These are phyloP conservation scores for Pao palembangensis DNA, from an alignment of 2,113 vertebrate genomes.

Conservation along the genomic window DNA sequence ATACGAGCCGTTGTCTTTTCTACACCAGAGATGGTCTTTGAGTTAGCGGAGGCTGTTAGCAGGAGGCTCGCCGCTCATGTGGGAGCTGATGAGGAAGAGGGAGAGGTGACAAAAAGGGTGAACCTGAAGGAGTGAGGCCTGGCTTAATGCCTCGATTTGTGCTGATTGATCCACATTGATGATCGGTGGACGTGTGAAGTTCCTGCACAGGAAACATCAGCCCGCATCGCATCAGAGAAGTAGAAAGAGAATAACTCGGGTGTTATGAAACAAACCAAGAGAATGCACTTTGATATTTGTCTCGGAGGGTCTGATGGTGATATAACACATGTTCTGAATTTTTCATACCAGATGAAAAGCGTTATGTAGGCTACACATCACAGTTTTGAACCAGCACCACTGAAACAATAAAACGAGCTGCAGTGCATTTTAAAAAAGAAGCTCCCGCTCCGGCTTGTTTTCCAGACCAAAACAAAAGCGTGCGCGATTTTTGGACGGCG, in stretches of 20 bases:
- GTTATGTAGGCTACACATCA: constrained; percentile 54
- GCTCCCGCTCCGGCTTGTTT: constrained; percentile 36
- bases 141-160: constrained; percentile 18
- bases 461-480: constrained; percentile 21
- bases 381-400: constrained; percentile 35
- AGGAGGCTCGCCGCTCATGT: constrained; percentile 30
- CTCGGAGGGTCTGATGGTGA: constrained; percentile 58
- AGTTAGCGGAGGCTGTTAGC: constrained; percentile 47
- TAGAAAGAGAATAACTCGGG: constrained; percentile 45
- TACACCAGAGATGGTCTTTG: constrained; percentile 47
- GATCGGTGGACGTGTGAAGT: not conserved
- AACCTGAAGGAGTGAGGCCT: constrained; percentile 9
- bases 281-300: constrained; percentile 59
- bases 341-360: constrained; percentile 65
- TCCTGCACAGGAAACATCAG: constrained; percentile 1
- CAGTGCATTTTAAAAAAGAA: constrained; percentile 3
- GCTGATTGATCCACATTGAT: constrained; percentile 29
- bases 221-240: constrained; percentile 41
- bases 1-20: constrained; percentile 46
- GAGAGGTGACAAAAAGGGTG: constrained; percentile 1
- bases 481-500: not conserved
- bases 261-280: constrained; percentile 55
- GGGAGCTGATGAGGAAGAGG: constrained; percentile 11
- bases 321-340: constrained; percentile 56
- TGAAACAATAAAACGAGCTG: constrained; percentile 21